These are phyloP conservation scores for Drosophila picticornis DNA, from an alignment of 2,888 invertebrate species.

Conservation along the genomic window DNA sequence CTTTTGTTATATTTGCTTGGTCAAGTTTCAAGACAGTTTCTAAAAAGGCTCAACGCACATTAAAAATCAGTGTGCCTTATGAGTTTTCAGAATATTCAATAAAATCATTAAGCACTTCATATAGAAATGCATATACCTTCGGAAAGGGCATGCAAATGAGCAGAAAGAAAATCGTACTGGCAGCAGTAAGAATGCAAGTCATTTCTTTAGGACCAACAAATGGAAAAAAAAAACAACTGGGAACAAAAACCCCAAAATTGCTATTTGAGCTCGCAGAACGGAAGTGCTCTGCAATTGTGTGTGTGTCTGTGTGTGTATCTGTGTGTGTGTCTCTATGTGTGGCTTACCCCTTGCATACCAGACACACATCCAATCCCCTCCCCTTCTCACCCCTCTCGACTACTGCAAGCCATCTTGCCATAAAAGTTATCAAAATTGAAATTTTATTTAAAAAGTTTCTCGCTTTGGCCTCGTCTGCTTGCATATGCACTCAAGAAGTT, in stretches of 20 bases:
- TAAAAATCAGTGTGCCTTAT: background rate
- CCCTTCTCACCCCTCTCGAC: too few relatives aligned
- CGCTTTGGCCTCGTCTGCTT: constrained; percentile 44
- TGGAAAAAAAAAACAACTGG: constrained; percentile 14
- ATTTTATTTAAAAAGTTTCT: constrained; percentile 78
- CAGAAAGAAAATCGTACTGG: constrained; percentile 58
- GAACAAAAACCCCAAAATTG: constrained; percentile 34
- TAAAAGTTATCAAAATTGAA: constrained; percentile 81
- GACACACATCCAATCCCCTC: background rate
- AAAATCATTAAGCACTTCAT: background rate
- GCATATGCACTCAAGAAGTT: constrained; percentile 71
- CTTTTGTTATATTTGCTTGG: rapidly evolving
- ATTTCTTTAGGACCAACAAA: constrained; percentile 52
- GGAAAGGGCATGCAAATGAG: constrained; percentile 9
- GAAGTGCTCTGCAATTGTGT: constrained; percentile 43
- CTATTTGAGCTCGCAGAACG: constrained; percentile 50
- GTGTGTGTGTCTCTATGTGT: background rate
- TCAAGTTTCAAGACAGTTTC: background rate
- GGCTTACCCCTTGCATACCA: background rate
- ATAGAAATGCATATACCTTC: background rate
- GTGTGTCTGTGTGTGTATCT: background rate
- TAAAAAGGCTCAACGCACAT: background rate
- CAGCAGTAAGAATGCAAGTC: constrained; percentile 65
- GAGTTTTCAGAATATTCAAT: background rate
- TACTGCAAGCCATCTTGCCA: constrained; percentile 32